phyloP scores from a whole-genome alignment of 23 tunicate species.

The Halocynthia roretzi region DNA sequence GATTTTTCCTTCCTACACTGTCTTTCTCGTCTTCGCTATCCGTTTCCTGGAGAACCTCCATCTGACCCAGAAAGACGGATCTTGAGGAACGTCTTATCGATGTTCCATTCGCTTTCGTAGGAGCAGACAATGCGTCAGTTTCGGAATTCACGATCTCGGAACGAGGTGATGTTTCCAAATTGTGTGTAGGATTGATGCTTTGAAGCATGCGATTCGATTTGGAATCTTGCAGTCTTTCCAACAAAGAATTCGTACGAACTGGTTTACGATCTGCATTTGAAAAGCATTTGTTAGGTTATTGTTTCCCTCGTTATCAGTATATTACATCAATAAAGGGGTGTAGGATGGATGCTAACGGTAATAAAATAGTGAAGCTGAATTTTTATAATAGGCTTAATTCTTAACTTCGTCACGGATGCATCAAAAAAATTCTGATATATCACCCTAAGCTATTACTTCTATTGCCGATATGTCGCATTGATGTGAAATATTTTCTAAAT shows the following conservation, averaged over 20 bases:
- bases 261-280: neutral
- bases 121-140: neutral
- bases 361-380: too few species aligned
- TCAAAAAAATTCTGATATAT: too few species aligned
- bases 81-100: conserved; percentile 16
- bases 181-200: conserved; percentile 13
- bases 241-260: neutral
- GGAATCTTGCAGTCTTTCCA: conserved; percentile 12
- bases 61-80: conserved; percentile 32
- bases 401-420: too few species aligned
- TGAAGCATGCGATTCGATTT: conserved; percentile 27
- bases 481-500: too few species aligned
- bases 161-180: neutral
- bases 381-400: too few species aligned
- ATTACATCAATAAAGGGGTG: too few species aligned
- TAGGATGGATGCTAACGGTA: too few species aligned
- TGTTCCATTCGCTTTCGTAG: conserved; percentile 8
- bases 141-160: neutral
- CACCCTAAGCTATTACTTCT: too few species aligned
- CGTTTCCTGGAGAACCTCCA: conserved; percentile 34
- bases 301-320: too few species aligned
- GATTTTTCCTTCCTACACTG: too few species aligned
- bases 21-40: conserved; percentile 2
- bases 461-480: too few species aligned
- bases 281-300: neutral